These are phyloP conservation scores for Nasonovia ribisnigri DNA, from an alignment of 2,888 invertebrate genomes.

Conservation along the genomic window DNA sequence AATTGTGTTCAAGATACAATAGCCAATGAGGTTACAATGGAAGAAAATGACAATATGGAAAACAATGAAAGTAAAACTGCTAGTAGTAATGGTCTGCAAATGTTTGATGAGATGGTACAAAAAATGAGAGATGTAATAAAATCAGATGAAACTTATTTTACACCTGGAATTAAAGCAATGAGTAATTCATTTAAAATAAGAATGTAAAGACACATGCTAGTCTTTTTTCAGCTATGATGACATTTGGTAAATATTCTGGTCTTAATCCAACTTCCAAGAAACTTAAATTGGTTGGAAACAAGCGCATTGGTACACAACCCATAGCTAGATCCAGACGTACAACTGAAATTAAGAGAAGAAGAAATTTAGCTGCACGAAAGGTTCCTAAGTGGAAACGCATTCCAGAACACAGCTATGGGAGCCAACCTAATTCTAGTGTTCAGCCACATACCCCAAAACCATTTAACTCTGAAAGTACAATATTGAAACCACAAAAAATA, in stretches of 20 bases:
- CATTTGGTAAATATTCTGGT: slow-evolving; percentile 30
- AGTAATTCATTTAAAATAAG: neutral
- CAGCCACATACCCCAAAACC: neutral
- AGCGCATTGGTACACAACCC: slow-evolving; percentile 20
- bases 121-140: neutral
- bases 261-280: neutral
- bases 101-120: neutral
- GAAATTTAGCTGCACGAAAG: slow-evolving; percentile 8
- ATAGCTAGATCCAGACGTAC: neutral
- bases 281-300: slow-evolving; percentile 14
- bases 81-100: neutral
- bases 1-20: neutral
- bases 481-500: too few species aligned
- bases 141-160: neutral
- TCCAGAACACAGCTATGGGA: slow-evolving; percentile 17
- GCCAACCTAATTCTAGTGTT: slow-evolving; percentile 4
- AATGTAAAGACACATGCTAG: neutral
- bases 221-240: neutral
- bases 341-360: neutral
- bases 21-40: neutral
- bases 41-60: neutral
- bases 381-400: slow-evolving; percentile 14
- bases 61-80: neutral
- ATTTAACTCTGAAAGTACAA: neutral
- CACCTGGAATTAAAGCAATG: neutral